Conservation (phyloP, 2,888 invertebrate genomes). For the Cheilosia vulpina region DNA sequence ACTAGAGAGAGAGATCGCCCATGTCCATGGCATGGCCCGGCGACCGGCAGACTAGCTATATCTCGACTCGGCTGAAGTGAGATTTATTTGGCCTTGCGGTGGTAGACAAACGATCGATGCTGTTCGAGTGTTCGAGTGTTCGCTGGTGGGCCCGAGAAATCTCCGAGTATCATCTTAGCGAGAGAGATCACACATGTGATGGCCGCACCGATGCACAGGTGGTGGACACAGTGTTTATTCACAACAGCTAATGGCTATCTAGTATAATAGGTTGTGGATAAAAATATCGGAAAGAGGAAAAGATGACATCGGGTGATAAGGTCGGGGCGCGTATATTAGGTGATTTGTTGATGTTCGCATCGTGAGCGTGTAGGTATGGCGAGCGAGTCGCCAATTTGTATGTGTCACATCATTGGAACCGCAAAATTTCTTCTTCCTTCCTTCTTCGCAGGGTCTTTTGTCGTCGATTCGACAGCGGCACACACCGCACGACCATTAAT, state of each 20-base stretch:
- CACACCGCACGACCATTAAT: slow-evolving; percentile 53
- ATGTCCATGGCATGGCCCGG: neutral
- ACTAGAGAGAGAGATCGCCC: slow-evolving; percentile 27
- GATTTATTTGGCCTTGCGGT: slow-evolving; percentile 72
- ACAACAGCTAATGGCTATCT: slow-evolving; percentile 68
- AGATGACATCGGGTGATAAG: slow-evolving; percentile 72
- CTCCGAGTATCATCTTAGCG: slow-evolving; percentile 59
- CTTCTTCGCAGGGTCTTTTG: slow-evolving; percentile 30
- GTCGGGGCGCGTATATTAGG: slow-evolving; percentile 66
- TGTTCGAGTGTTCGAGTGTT: slow-evolving; percentile 28
- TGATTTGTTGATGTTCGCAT: slow-evolving; percentile 66
- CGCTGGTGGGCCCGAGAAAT: slow-evolving; percentile 71
- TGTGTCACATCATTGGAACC: slow-evolving; percentile 72
- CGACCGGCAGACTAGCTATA: slow-evolving; percentile 33
- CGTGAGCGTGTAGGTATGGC: neutral
- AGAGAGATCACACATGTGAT: slow-evolving; percentile 70
- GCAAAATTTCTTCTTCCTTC: slow-evolving; percentile 33
- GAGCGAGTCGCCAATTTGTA: slow-evolving; percentile 67
- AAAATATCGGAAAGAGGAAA: slow-evolving; percentile 72
- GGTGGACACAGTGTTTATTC: slow-evolving; percentile 65
- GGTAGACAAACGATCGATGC: slow-evolving; percentile 73
- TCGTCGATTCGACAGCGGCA: slow-evolving; percentile 38
- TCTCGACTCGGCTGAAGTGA: slow-evolving; percentile 65
- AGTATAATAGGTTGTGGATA: slow-evolving; percentile 69
- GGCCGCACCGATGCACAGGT: slow-evolving; percentile 54